Conservation (phyloP, 2,888 invertebrate species). For the Timema podura region DNA sequence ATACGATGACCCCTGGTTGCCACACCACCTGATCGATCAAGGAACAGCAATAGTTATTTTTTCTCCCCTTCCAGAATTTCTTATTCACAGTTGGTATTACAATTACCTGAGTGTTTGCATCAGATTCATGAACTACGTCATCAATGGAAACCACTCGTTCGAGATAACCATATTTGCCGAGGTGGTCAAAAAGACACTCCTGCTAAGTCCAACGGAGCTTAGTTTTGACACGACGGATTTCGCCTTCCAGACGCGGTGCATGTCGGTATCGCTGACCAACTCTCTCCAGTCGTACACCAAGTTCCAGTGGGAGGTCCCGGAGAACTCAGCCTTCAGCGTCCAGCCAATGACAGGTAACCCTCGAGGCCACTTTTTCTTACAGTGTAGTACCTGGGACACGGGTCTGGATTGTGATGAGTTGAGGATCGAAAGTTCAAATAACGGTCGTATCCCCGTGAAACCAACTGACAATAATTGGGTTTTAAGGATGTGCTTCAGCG, state of each 20-base stretch:
- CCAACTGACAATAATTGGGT: no score
- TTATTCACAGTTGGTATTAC: no score
- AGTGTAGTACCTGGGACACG: no score
- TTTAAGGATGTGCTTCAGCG: no score
- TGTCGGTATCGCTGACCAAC: conserved; percentile 48
- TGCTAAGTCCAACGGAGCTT: conserved; percentile 39
- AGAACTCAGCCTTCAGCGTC: conserved; percentile 48
- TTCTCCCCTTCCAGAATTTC: no score
- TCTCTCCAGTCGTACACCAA: conserved; percentile 51
- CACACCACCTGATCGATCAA: no score
- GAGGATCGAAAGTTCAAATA: no score
- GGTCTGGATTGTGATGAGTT: no score
- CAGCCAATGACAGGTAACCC: conserved; percentile 49
- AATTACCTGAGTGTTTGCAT: conserved; percentile 30
- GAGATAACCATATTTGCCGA: conserved; percentile 45
- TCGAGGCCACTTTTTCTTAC: no score
- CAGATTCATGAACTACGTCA: conserved; percentile 43
- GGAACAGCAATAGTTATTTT: no score
- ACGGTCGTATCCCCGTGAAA: no score
- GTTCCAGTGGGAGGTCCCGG: conserved; percentile 51
- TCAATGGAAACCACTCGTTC: conserved; percentile 46
- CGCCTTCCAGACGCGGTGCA: conserved; percentile 30
- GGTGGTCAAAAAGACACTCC: conserved; percentile 43
- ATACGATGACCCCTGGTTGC: no score
- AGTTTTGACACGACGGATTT: conserved; percentile 45